Base-by-base conservation (phyloP, 1,140 invertebrate species). In the Venturia canescens region DNA sequence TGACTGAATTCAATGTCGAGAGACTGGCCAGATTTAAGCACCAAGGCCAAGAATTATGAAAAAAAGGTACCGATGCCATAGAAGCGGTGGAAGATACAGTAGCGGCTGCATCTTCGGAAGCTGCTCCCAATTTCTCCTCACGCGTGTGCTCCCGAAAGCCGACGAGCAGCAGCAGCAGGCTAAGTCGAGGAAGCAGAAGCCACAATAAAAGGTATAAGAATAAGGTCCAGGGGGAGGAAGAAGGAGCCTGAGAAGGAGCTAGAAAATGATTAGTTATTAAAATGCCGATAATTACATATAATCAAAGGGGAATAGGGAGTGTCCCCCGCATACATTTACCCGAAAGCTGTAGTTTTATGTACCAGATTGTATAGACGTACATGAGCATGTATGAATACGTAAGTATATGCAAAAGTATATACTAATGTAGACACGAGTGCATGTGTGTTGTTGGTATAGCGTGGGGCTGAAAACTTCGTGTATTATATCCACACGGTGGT, bases 211-310 rank as follows among this genome's bases (percentile, higher is more conserved):
- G 27, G 60, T 18, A 27, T 23, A 66, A 60, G 86, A 85, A n/a
- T n/a, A n/a, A 82, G 80, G 66, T 78, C 57, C 57, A 80, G 69
- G 21, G 21, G 18, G 21, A 6, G 31, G 74, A 76, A 63, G 74
- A 29, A 11, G 74, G 31, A 18, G 70, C 21, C 18, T 66, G 38
- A 86, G 87, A 89, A 85, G 86, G 85, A 87, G 86, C 85, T 84
- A 67, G 86, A 88, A 91, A 91, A 91, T 91, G 90, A 92, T 91
- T 90, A 92, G 89, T 91, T 92, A 92, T 92, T 91, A 92, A 92
- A 92, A 92, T 92, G 87, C 90, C 88, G 88, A 91, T 92, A 91
- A 92, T 92, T 90, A 91, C 87, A 92, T 92, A 91, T 91, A 92
- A 92, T 91, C 90, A 92, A 89, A 76, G 74, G 74, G 72, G 85